A percentile compares a stretch with the other conserved stretches of the same genome.
Conservation (phyloP, 53 echinoderm and acorn worm species). For the Temnopleurus reevesii region DNA sequence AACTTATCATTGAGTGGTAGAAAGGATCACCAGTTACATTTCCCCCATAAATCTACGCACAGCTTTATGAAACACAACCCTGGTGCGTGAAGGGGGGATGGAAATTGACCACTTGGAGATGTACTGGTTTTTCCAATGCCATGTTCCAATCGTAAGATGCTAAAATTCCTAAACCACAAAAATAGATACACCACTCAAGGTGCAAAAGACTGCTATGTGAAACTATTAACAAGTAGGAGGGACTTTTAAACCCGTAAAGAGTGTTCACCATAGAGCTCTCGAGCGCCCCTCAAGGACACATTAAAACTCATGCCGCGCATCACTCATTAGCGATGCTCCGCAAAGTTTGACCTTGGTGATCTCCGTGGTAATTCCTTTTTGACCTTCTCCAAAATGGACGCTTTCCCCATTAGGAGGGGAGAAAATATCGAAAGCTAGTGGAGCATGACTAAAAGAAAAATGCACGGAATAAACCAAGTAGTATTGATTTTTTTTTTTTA, state of each 20-base stretch:
- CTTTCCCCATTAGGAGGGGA: background rate
- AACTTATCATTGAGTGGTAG: no score
- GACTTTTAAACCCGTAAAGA: background rate
- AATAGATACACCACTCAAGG: background rate
- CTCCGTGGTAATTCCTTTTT: background rate
- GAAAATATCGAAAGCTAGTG: background rate
- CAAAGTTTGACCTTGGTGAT: background rate
- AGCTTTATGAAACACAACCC: no score
- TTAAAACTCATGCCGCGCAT: background rate
- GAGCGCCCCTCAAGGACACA: background rate
- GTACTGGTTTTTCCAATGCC: no score
- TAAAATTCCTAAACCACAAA: background rate
- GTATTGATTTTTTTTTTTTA: constrained; percentile 1
- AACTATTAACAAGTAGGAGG: background rate
- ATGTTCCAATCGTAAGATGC: background rate
- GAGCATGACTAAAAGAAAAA: constrained; percentile 18
- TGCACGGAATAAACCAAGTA: constrained; percentile 2
- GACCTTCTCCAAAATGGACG: constrained; percentile 28
- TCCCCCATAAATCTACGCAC: no score
- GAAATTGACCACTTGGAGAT: no score
- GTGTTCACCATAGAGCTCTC: background rate
- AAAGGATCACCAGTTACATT: no score
- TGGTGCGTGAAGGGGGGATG: no score
- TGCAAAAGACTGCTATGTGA: background rate
- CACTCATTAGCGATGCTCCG: background rate